Conservation (phyloP, 2,888 invertebrate genomes). For the Cheilosia variabilis region DNA sequence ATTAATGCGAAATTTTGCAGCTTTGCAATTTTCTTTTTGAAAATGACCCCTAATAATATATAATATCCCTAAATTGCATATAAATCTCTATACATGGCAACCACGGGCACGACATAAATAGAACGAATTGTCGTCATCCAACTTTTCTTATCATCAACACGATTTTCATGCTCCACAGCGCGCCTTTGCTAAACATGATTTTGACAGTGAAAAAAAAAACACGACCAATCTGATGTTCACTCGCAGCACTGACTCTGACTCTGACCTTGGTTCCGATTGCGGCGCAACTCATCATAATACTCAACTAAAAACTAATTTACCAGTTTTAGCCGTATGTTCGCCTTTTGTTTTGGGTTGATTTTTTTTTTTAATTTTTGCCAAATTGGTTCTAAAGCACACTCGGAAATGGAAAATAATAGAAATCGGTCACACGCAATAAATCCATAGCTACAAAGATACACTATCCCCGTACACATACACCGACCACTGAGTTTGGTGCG, state of each 20-base stretch:
- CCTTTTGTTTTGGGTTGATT: neutral
- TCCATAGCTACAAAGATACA: conserved; percentile 37
- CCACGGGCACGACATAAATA: neutral
- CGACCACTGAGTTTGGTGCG: neutral
- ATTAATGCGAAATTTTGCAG: too few relatives aligned
- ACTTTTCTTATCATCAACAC: conserved; percentile 58
- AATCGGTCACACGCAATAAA: conserved; percentile 69
- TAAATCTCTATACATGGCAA: neutral
- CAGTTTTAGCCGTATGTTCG: neutral
- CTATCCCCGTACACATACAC: neutral
- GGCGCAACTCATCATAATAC: conserved; percentile 32
- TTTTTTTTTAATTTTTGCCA: conserved; percentile 19
- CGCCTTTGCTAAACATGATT: conserved; percentile 9
- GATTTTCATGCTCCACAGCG: conserved; percentile 60
- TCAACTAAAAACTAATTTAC: conserved; percentile 16
- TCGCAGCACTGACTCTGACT: conserved; percentile 17
- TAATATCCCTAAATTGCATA: too few relatives aligned
- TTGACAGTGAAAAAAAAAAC: neutral
- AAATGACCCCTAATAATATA: too few relatives aligned
- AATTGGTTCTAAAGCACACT: conserved; percentile 60
- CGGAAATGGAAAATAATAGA: conserved; percentile 69
- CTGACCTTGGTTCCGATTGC: conserved; percentile 58
- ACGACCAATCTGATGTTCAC: conserved; percentile 45
- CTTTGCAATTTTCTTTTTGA: too few relatives aligned
- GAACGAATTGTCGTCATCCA: neutral